Evolutionary conservation across 2,888 invertebrate species (phyloP).

Genomic region (Hybos culiciformis): DNA sequence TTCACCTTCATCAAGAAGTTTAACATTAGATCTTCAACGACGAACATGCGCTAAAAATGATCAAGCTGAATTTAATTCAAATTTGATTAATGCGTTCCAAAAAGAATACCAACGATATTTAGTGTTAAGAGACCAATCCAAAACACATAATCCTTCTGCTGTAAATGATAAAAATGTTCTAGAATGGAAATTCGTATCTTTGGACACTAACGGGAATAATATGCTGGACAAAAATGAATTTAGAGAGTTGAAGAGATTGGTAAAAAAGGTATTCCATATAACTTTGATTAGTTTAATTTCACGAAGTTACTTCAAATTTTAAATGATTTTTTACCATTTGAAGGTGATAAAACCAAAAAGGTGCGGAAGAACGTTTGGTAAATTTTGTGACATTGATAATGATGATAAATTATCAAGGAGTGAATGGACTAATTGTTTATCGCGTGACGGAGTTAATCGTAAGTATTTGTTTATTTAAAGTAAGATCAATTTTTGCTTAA

Average conservation of each 20-base stretch:
- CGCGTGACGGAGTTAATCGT: conserved; percentile 69
- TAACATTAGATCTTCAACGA: conserved; percentile 18
- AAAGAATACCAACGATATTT: conserved; percentile 52
- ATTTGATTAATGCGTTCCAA: conserved; percentile 72
- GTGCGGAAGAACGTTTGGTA: conserved; percentile 79
- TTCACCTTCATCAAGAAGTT: conserved; percentile 41
- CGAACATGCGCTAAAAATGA: conserved; percentile 60
- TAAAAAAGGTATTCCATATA: conserved; percentile 50
- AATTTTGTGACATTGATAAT: conserved; percentile 71
- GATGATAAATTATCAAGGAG: conserved; percentile 62
- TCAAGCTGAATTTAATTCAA: conserved; percentile 65
- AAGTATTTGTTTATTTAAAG: too few species aligned
- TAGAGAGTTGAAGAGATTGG: conserved; percentile 61
- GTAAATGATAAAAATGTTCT: conserved; percentile 45
- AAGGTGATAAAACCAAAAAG: conserved; percentile 74
- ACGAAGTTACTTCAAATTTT: conserved; percentile 1
- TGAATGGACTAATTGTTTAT: conserved; percentile 81
- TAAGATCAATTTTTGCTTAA: too few species aligned
- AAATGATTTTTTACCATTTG: conserved; percentile 9
- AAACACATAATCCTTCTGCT: conserved; percentile 13
- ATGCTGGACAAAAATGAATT: conserved; percentile 70
- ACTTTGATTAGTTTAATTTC: not conserved
- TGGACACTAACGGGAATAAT: conserved; percentile 70
- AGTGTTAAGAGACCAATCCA: conserved; percentile 16
- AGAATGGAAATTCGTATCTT: conserved; percentile 78